Evolutionary conservation across 2,797 vertebrate species (phyloP), one percentile per base, ranked within the genome.

Genomic region (Fistularia commersonii): DNA sequence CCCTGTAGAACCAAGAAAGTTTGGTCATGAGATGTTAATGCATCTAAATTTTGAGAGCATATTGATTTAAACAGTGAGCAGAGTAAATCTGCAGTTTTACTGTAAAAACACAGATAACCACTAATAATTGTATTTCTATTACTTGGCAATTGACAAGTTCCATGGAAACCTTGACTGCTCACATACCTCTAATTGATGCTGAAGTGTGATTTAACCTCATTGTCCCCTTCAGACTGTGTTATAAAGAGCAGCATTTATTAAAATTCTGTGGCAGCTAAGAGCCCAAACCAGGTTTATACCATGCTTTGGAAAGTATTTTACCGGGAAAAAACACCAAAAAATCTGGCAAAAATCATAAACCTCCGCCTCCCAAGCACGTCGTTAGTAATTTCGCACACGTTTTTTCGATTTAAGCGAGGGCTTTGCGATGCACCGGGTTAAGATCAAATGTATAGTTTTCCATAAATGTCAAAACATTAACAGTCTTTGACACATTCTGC

Each of bases 401-500:
- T 82, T 74, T 65, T 87, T 62, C 76, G 71, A 82, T 84, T 82
- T 72, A 23, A 6, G 48, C 41, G n/a, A 3, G 48, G 6, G 50
- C 58, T 76, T 62, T 69, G 64, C 75, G 69, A 81, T 66, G 61
- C 61, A 50, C 62, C 70, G 75, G 67, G 57, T 72, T 74, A 59
- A 77, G 65, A 82, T 82, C 70, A 81, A 81, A 84, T 82, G 65
- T 74, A 74, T 68, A 66, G 61, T 74, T 56, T 47, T 69, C 70
- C 72, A 80, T 84, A 79, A 81, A 78, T 77, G 79, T 79, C 64
- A 74, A 66, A 76, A 74, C 23, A 32, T 66, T 80, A 83, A 86
- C 77, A 60, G 64, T 54, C 69, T 83, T 72, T 80, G 86, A 85
- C 85, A 87, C 81, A 66, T 87, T 81, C 76, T 83, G 81, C 83